A percentile compares a stretch with the other conserved stretches of the same genome.
Conservation (phyloP, 1,140 invertebrate genomes). For the Scaptomyza montana region DNA sequence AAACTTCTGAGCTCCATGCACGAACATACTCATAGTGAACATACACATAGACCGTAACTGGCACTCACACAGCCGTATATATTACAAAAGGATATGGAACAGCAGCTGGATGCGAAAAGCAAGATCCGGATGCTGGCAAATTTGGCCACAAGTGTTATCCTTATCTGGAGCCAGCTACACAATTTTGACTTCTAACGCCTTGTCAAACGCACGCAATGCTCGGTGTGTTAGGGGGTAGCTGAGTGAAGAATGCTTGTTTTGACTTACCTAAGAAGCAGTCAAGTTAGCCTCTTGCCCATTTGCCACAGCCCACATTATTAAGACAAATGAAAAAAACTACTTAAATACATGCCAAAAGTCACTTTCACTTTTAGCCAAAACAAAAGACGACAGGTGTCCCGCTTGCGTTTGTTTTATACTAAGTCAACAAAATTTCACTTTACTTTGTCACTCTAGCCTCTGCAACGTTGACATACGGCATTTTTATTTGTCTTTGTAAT, state of each 20-base stretch:
- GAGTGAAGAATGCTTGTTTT: slow-evolving; percentile 4
- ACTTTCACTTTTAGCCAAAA: slow-evolving; percentile 38
- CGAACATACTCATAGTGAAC: neutral
- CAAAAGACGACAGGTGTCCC: slow-evolving; percentile 28
- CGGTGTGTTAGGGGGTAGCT: too few species aligned
- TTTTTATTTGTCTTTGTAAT: slow-evolving; percentile 51
- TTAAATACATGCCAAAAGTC: slow-evolving; percentile 55
- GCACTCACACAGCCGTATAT: slow-evolving; percentile 63
- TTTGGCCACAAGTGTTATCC: slow-evolving; percentile 55
- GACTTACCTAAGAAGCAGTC: slow-evolving; percentile 43
- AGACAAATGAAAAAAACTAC: slow-evolving; percentile 76
- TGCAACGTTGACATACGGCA: slow-evolving; percentile 50
- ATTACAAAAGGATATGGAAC: slow-evolving; percentile 69
- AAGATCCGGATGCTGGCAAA: slow-evolving; percentile 9
- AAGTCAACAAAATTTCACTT: slow-evolving; percentile 62
- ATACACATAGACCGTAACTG: neutral
- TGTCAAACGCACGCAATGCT: slow-evolving; percentile 27
- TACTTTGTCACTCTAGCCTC: slow-evolving; percentile 35
- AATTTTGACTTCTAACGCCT: slow-evolving; percentile 27
- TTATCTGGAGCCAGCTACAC: slow-evolving; percentile 48
- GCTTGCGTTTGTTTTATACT: slow-evolving; percentile 22
- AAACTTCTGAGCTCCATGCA: slow-evolving; percentile 50
- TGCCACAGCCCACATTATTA: slow-evolving; percentile 57
- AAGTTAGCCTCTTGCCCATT: neutral
- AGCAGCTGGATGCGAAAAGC: slow-evolving; percentile 33